phyloP scores from a whole-genome alignment of 2,888 invertebrate species.

The Nymphalis c-album region DNA sequence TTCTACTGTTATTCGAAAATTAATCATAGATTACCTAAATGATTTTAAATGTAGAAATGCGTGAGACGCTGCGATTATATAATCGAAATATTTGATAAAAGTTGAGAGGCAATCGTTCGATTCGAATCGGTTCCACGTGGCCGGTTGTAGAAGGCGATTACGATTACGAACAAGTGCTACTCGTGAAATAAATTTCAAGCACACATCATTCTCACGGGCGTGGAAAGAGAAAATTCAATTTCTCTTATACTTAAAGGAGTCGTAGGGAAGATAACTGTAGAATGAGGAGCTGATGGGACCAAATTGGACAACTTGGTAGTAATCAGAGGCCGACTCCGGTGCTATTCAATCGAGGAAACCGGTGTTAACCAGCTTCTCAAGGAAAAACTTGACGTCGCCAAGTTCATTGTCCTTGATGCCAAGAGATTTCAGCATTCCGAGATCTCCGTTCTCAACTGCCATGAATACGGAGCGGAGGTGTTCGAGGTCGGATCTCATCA shows the following conservation, averaged over 20 bases:
- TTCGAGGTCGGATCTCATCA: slow-evolving; percentile 89
- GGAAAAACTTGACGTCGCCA: slow-evolving; percentile 97
- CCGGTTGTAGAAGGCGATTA: slow-evolving; percentile 65
- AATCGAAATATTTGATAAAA: slow-evolving; percentile 25
- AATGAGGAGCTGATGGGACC: slow-evolving; percentile 87
- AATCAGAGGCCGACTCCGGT: slow-evolving; percentile 87
- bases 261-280: slow-evolving; percentile 85
- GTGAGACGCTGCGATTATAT: slow-evolving; percentile 9
- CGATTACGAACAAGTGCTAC: slow-evolving; percentile 45
- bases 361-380: slow-evolving; percentile 96
- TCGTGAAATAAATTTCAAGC: slow-evolving; percentile 35
- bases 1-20: slow-evolving; percentile 47
- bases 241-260: slow-evolving; percentile 76
- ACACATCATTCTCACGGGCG: slow-evolving; percentile 56
- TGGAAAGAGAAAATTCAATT: slow-evolving; percentile 53
- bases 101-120: slow-evolving; percentile 48
- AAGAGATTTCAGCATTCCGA: slow-evolving; percentile 95
- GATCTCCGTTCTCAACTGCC: slow-evolving; percentile 97
- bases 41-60: slow-evolving; percentile 24
- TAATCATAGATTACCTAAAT: slow-evolving; percentile 40
- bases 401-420: slow-evolving; percentile 97
- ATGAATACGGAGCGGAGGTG: slow-evolving; percentile 96
- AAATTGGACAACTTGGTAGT: slow-evolving; percentile 85
- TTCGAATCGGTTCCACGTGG: slow-evolving; percentile 65
- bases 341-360: slow-evolving; percentile 96